These are phyloP conservation scores for Athene cunicularia DNA, from an alignment of 2,113 vertebrate species.

Conservation along the genomic window DNA sequence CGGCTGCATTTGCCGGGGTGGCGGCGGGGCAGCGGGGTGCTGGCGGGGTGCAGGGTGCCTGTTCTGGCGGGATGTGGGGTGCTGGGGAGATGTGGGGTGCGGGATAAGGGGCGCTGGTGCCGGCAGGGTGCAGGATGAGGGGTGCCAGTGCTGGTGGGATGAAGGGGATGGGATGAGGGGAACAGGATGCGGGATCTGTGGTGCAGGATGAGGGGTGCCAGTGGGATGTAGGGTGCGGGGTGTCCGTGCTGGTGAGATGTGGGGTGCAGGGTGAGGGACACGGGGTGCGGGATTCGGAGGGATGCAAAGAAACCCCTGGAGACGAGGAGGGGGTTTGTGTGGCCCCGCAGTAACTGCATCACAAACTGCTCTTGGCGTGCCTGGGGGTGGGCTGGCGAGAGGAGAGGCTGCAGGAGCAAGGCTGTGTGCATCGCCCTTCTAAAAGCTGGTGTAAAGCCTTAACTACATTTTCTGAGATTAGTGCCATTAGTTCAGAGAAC, in stretches of 20 bases:
- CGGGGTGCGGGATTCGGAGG: not conserved
- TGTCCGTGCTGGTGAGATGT: not conserved
- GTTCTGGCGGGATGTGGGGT: too few species aligned
- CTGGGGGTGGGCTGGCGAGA: not conserved
- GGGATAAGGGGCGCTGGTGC: not conserved
- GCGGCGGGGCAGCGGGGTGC: not conserved
- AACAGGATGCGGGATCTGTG: too few species aligned
- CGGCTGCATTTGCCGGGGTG: not conserved
- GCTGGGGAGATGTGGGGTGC: too few species aligned
- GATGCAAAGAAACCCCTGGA: not conserved
- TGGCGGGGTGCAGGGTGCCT: not conserved
- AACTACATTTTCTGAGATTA: not conserved
- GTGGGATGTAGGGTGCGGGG: too few species aligned
- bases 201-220: not conserved
- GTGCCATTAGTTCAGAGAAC: not conserved
- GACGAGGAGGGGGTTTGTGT: not conserved
- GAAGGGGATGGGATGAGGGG: too few species aligned
- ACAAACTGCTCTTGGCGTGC: not conserved
- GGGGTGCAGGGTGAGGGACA: not conserved
- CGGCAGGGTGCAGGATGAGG: too few species aligned
- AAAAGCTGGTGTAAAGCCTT: not conserved
- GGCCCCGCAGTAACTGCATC: not conserved
- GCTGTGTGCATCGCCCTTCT: accelerated
- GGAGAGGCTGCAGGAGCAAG: not conserved
- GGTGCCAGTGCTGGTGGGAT: not conserved